Evolutionary conservation across 1,140 invertebrate species (phyloP).

Genomic region (Triops longicaudatus): DNA sequence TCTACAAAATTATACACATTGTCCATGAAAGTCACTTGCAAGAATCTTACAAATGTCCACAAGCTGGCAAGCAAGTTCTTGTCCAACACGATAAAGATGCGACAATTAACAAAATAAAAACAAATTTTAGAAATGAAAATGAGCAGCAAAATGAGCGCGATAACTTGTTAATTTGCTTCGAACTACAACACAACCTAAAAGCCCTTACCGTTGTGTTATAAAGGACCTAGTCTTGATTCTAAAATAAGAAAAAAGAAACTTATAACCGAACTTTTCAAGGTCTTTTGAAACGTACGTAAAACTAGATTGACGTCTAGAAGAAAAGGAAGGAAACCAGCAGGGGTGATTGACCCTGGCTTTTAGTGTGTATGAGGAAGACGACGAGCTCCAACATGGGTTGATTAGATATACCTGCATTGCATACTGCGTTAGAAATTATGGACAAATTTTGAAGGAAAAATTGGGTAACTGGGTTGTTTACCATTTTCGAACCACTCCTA

Average conservation of each 20-base stretch:
- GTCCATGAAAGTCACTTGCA: neutral
- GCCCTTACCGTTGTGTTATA: neutral
- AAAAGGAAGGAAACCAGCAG: neutral
- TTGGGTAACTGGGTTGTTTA: constrained; percentile 9
- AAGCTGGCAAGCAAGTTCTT: neutral
- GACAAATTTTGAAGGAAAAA: neutral
- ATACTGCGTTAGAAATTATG: neutral
- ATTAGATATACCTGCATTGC: neutral
- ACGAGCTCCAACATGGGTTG: neutral
- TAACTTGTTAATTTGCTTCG: no score
- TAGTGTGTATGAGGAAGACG: neutral
- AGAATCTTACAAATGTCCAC: neutral
- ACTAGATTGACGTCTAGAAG: neutral
- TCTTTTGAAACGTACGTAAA: neutral
- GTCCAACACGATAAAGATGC: neutral
- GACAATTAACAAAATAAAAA: neutral
- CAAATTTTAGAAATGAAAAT: no score
- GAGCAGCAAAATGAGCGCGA: no score
- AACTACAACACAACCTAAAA: neutral
- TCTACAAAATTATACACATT: neutral
- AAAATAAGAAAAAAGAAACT: neutral
- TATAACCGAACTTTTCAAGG: neutral
- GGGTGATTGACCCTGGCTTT: neutral
- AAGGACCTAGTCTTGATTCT: neutral
- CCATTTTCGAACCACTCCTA: no score